phyloP scores from a whole-genome alignment of 2,797 vertebrate genomes.

The Gephyroberyx darwinii region DNA sequence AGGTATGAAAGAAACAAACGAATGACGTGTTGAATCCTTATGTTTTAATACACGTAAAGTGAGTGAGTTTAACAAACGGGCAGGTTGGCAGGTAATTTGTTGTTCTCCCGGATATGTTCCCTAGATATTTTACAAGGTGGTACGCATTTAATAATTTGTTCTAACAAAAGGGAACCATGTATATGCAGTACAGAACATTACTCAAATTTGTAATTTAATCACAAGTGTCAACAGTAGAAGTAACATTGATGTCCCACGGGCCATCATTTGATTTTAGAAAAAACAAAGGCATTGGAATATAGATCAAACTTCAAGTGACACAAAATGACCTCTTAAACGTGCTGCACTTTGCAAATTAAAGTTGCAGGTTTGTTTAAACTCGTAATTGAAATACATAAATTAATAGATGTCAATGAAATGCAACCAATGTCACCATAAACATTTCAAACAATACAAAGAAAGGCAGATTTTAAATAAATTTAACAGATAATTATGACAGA shows the following conservation, averaged over 20 bases:
- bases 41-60: slow-evolving; percentile 10
- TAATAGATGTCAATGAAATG: not conserved
- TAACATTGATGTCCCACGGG: too few species aligned
- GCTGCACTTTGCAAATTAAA: too few species aligned
- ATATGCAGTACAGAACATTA: not conserved
- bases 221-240: too few species aligned
- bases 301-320: too few species aligned
- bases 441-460: slow-evolving; percentile 17
- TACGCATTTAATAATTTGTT: not conserved
- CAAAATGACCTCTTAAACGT: too few species aligned
- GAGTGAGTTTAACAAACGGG: slow-evolving; percentile 3
- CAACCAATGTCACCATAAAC: not conserved
- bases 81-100: too few species aligned
- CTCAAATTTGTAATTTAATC: too few species aligned
- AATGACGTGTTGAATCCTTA: not conserved
- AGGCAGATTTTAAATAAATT: not conserved
- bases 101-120: too few species aligned
- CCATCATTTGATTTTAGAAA: too few species aligned
- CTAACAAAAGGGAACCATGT: not conserved
- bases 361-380: too few species aligned
- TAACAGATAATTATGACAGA: not conserved
- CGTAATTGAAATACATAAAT: too few species aligned
- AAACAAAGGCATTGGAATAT: too few species aligned
- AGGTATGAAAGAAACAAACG: slow-evolving; percentile 13
- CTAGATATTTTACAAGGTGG: not conserved